Base-by-base conservation (phyloP, 2,113 vertebrate species). In the Oenanthe oenanthe region DNA sequence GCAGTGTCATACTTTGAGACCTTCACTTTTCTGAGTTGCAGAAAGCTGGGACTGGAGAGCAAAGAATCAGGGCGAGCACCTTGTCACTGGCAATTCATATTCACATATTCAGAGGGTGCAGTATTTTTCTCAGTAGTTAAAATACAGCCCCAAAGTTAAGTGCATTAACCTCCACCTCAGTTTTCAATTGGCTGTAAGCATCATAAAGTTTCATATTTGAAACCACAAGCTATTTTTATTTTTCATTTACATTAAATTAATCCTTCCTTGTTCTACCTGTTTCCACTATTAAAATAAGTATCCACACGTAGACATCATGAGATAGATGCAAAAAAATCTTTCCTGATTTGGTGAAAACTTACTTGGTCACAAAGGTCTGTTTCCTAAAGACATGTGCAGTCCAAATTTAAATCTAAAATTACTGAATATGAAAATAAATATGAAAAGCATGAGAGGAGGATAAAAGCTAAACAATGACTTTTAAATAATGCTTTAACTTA, bases 231-330 rank as follows among this genome's bases (percentile, higher is more conserved):
- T 3, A 21, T 57, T 67, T 79, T 78, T 88, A 28, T 43, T 40
- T 67, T 63, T 56, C 3, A n/a, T 75, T 78, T 85, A 53, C 15
- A 51, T 3, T 43, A 47, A 34, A 56, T 77, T 47, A 71, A 80
- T 58, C 22, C 4, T 87, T 53, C 19, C 10, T 24, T 73, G 7
- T 43, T 76, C 32, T 58, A n/a, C 85, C 36, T 80, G 15, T 43
- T 78, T 74, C 13, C 15, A 17, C 21, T 48, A 5, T 21, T 79
- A 57, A 67, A 74, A 72, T 28, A 58, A 77, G 7, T 4, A 21
- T 48, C 19, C 16, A 36, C 9, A 50, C 0, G 0, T 38, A 67
- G 10, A 54, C 5, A 8, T 5, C 10, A 36, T 11, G 5, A 71
- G 32, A 63, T 6, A 66, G 45, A 85, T 43, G 21, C 20, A 24